These are phyloP conservation scores for Bolinopsis microptera DNA, from an alignment of 37 sponge, comb jelly and placozoan genomes.

Conservation along the genomic window DNA sequence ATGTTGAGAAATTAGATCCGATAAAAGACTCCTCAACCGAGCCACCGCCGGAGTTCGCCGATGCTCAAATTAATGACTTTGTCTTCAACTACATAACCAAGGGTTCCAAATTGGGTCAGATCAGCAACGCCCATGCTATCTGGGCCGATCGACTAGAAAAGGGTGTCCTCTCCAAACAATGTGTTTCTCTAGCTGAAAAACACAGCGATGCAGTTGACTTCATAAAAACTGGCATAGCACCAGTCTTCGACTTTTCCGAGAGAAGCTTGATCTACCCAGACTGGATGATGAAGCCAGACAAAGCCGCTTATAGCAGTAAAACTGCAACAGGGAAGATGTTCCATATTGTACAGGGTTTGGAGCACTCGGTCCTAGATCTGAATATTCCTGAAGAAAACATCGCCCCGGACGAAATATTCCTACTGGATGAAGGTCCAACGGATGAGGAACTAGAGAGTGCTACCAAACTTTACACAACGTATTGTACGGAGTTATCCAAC, in stretches of 20 bases:
- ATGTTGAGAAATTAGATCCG: not conserved
- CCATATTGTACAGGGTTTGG: slow-evolving; percentile 50
- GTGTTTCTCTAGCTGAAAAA: not conserved
- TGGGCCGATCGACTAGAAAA: slow-evolving; percentile 57
- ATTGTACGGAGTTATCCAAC: slow-evolving; percentile 46
- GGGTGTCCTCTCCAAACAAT: not conserved
- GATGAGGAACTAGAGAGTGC: slow-evolving; percentile 45
- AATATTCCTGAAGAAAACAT: slow-evolving; percentile 4
- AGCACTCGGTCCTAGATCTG: not conserved
- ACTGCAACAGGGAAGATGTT: slow-evolving; percentile 62
- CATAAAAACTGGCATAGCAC: slow-evolving; percentile 53
- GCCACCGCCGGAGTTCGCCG: not conserved
- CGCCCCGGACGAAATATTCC: not conserved
- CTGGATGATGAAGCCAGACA: slow-evolving; percentile 65
- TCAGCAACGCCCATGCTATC: slow-evolving; percentile 68
- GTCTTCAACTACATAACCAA: slow-evolving; percentile 67
- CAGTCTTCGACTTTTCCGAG: slow-evolving; percentile 28
- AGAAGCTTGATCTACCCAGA: slow-evolving; percentile 38
- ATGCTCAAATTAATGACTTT: slow-evolving; percentile 38
- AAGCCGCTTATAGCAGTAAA: slow-evolving; percentile 31
- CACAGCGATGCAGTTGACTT: slow-evolving; percentile 67
- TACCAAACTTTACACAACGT: not conserved
- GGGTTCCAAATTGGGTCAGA: slow-evolving; percentile 66
- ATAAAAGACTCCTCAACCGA: not conserved
- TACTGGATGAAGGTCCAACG: not conserved